Evolutionary conservation across 2,888 invertebrate genomes (phyloP).

Genomic region (Drosophila seclusa): DNA sequence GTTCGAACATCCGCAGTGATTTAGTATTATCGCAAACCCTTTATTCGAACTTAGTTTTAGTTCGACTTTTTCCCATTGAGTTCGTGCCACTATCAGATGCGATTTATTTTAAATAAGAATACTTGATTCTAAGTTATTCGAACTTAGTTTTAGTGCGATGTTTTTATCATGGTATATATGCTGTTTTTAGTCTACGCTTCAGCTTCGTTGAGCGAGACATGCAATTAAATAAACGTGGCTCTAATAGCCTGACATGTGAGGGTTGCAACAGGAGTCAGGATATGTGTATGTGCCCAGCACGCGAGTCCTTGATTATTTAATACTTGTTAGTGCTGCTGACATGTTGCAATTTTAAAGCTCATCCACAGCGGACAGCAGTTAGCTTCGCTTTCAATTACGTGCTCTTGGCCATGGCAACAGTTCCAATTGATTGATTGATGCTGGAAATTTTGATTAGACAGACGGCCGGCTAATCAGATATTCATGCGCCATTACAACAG

Average conservation of each 20-base stretch:
- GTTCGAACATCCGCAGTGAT: too few species aligned
- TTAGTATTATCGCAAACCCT: not conserved
- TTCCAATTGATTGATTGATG: slow-evolving; percentile 82
- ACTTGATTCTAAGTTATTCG: not conserved
- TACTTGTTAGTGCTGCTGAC: slow-evolving; percentile 4
- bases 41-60: not conserved
- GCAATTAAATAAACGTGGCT: slow-evolving; percentile 9
- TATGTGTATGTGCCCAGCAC: not conserved
- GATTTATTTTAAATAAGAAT: not conserved
- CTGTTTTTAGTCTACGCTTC: not conserved
- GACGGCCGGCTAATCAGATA: slow-evolving; percentile 72
- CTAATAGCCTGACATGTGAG: slow-evolving; percentile 4
- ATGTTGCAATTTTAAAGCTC: slow-evolving; percentile 3
- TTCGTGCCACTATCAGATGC: not conserved
- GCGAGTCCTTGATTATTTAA: slow-evolving; percentile 9
- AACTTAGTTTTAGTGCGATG: not conserved
- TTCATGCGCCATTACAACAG: slow-evolving; percentile 69
- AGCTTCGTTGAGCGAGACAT: not conserved
- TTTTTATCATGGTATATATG: not conserved
- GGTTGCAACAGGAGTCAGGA: not conserved
- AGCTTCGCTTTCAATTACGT: slow-evolving; percentile 61
- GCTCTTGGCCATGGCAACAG: slow-evolving; percentile 48
- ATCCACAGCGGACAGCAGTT: not conserved
- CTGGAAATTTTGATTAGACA: slow-evolving; percentile 64
- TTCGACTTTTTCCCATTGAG: not conserved